Conservation (phyloP, 2,888 invertebrate species). For the Globia sparganii region DNA sequence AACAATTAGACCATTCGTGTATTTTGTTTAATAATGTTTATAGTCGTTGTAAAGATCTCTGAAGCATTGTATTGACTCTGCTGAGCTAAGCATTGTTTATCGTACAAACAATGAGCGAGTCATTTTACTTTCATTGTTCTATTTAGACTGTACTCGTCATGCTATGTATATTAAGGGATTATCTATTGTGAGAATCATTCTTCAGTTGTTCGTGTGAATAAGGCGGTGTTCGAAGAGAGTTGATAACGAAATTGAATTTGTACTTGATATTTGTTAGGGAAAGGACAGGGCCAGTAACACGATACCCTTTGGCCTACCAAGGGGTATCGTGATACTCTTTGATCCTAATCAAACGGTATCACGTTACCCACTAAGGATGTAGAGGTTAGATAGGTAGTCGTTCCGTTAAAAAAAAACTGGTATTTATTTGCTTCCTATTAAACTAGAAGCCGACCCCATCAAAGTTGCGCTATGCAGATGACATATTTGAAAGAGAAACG, state of each 20-base stretch:
- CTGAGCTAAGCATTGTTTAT: slow-evolving; percentile 55
- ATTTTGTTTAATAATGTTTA: slow-evolving; percentile 44
- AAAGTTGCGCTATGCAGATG: neutral
- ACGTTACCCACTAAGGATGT: neutral
- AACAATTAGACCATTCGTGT: slow-evolving; percentile 38
- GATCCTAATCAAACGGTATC: neutral
- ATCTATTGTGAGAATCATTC: slow-evolving; percentile 35
- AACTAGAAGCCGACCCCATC: neutral
- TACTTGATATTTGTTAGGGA: neutral
- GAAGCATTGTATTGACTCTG: slow-evolving; percentile 50
- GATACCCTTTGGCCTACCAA: neutral
- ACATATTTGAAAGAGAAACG: neutral
- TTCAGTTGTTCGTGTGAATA: slow-evolving; percentile 22
- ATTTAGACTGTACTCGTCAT: slow-evolving; percentile 42
- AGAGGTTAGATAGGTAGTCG: neutral
- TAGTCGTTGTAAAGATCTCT: slow-evolving; percentile 32
- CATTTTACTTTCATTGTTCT: slow-evolving; percentile 66
- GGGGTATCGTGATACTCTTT: neutral
- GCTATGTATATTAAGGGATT: slow-evolving; percentile 33
- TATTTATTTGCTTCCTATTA: neutral
- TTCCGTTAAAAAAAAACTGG: neutral
- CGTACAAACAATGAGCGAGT: slow-evolving; percentile 43
- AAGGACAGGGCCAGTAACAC: neutral
- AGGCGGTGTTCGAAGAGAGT: neutral
- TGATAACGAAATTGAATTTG: neutral